phyloP scores from a whole-genome alignment of 2,888 invertebrate species.

The Spialia ferax region DNA sequence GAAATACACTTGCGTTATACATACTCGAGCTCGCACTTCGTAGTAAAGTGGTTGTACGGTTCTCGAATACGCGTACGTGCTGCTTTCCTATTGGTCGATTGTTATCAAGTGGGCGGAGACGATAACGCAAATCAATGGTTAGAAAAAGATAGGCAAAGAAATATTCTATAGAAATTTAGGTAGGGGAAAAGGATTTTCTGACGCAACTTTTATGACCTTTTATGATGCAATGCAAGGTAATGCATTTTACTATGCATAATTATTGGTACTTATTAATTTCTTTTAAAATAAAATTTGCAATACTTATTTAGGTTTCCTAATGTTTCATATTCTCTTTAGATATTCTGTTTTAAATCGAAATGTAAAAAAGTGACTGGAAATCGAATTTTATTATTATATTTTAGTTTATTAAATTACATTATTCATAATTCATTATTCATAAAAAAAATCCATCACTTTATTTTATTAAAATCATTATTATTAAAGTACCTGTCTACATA shows the following conservation, averaged over 20 bases:
- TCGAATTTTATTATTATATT: too few species aligned
- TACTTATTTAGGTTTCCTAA: too few species aligned
- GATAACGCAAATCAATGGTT: constrained; percentile 45
- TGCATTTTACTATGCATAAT: constrained; percentile 3
- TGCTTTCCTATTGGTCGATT: constrained; percentile 63
- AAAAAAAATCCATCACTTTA: too few species aligned
- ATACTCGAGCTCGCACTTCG: constrained; percentile 68
- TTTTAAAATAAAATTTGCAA: neutral
- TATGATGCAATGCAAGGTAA: constrained; percentile 5
- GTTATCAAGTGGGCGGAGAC: constrained; percentile 56
- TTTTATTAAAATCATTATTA: too few species aligned
- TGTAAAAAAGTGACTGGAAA: too few species aligned
- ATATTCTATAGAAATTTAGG: too few species aligned
- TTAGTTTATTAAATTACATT: too few species aligned
- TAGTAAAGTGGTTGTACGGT: constrained; percentile 60
- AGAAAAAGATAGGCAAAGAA: constrained; percentile 49
- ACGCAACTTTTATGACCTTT: too few species aligned
- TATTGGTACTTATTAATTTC: neutral
- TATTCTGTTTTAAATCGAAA: too few species aligned
- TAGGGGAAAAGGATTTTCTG: constrained; percentile 20
- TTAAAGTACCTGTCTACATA: too few species aligned
- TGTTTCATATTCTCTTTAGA: too few species aligned
- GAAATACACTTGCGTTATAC: constrained; percentile 70
- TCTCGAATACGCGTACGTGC: constrained; percentile 74
- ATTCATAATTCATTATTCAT: too few species aligned